These are phyloP conservation scores for Chaetodon trifasciatus DNA, from an alignment of 2,797 vertebrate species.

Conservation along the genomic window DNA sequence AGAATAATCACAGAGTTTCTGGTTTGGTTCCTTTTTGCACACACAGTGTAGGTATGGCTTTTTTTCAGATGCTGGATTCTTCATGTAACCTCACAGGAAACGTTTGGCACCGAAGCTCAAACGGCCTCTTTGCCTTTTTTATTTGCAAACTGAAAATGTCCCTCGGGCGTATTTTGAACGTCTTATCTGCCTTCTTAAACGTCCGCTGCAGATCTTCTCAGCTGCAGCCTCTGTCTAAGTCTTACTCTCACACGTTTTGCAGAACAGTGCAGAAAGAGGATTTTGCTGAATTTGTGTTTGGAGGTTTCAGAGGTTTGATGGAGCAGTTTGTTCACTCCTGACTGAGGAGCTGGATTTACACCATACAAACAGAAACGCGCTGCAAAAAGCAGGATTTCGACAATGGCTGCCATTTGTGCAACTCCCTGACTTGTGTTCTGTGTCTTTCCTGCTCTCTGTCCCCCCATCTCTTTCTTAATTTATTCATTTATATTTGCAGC, in stretches of 20 bases:
- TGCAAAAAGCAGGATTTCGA: conserved; percentile 6
- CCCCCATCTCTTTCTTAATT: conserved; percentile 46
- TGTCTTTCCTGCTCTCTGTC: conserved; percentile 22
- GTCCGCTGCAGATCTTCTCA: neutral
- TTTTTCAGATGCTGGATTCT: conserved; percentile 45
- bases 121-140: conserved; percentile 34
- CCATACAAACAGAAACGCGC: neutral
- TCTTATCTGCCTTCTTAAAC: conserved; percentile 17
- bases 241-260: neutral
- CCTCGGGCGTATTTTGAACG: neutral
- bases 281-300: neutral
- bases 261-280: neutral
- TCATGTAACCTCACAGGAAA: conserved; percentile 21
- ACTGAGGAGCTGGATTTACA: neutral
- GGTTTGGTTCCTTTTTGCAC: conserved; percentile 9
- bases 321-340: neutral
- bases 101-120: conserved; percentile 17
- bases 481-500: conserved; percentile 65
- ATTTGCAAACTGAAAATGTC: conserved; percentile 34
- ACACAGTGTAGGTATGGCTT: neutral
- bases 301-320: neutral
- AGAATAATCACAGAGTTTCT: neutral
- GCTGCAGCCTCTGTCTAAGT: conserved; percentile 20
- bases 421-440: neutral
- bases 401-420: conserved; percentile 7